Base-by-base conservation (phyloP, 2,888 invertebrate species). In the Rhingia rostrata region DNA sequence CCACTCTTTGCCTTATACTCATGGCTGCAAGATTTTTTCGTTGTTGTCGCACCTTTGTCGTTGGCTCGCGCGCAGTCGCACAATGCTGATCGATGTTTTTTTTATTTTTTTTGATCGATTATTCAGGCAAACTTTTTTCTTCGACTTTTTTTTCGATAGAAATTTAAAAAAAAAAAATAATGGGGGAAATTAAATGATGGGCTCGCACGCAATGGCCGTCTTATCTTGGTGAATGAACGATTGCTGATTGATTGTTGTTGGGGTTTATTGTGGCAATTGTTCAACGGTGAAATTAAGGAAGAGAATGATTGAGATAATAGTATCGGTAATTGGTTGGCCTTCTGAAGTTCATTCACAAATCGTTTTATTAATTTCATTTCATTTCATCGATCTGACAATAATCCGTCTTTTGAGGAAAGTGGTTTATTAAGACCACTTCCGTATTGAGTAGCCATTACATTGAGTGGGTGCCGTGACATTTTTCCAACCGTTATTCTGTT, bases 241-340 rank as follows among this genome's bases (percentile, higher is more conserved):
- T 56, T 30, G 56, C 6, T 74, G 64, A 74, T 64, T 64, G 64
- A 74, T 74, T 41, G 64, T 56, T 73, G 39, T 47, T 47, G 47
- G n/a, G 22, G 37, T 54, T 61, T 43, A 72, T 54, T 63, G 43
- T 37, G 54, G 63, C 56, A 33, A 54, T n/a, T 32, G 10, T 35
- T 43, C 37, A 10, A 22, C 9, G 35, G 35, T 39, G 51, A 61
- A 22, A 22, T 22, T 22, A 22, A 22, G 22, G 22, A 22, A 2
- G 22, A 22, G 22, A 22, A 22, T 22, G 22, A 22, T 22, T 2
- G 22, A 22, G 22, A 22, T 22, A 2, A 22, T 22, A 22, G 22
- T 22, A 22, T 22, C 22, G 22, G 22, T 22, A 22, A 22, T 22
- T 22, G 22, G 22, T 22, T 22, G 22, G 22, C 22, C 22, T 22